Evolutionary conservation across 2,888 invertebrate species (phyloP), one percentile per base, ranked within the genome.

Genomic region (Heliconius sara): DNA sequence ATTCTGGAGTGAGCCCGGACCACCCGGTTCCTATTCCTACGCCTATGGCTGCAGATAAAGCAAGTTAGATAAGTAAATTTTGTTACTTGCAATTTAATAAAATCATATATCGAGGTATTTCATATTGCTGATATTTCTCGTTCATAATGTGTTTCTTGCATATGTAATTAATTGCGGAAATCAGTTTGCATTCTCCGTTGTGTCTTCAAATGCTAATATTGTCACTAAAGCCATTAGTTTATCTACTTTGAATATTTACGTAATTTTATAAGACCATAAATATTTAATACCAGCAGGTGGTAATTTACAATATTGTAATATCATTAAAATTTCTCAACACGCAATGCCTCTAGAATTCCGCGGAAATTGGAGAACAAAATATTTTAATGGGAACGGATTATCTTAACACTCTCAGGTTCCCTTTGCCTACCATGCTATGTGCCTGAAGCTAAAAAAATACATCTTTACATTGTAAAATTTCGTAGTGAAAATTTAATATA

Each of bases 121-220:
- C 70, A 39, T 43, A 43, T 70, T 70, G 25, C 70, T 70, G 7
- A 68, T 52, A 52, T 57, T 73, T 39, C 34, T 73, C 30, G 60
- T 73, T 34, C n/a, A 73, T 73, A 73, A 73, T 73, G 57, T 57
- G 73, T 73, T 73, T 73, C 73, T 73, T 73, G 73, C 73, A 73
- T 75, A 75, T 75, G 39, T 65, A 66, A 65, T 75, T 63, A 75
- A 75, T 75, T 43, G 75, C 43, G 75, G 75, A 75, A 75, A 75
- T 75, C 75, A 27, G 39, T 75, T 65, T 47, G 65, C 75, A 65
- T 43, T 73, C 57, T 30, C 43, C 65, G 65, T 66, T 63, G n/a
- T 16, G 63, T 66, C 43, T 65, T 65, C 65, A 66, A 72, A 73
- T 73, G 65, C 47, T 66, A 65, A 65, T 47, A 65, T 75, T 47